Evolutionary conservation across 2,797 vertebrate genomes (phyloP), one percentile per base, ranked within the genome.

Genomic region (Sebastes taczanowskii): DNA sequence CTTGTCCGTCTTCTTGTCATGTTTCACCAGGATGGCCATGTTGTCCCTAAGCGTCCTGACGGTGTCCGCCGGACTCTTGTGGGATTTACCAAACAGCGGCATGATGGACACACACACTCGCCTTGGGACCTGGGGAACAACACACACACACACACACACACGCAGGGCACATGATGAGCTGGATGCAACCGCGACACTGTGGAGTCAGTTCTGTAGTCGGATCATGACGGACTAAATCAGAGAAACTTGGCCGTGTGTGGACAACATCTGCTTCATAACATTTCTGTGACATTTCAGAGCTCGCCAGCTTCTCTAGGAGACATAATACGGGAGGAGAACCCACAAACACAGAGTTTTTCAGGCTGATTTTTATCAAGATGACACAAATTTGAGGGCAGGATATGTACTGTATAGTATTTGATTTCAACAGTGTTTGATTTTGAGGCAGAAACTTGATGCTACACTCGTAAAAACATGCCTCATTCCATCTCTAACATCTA

Each of bases 1-100:
- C 97, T 99, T 99, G 66, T 99, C 98, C 58, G 97, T 96, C 94
- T 99, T 99, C 95, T 98, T 99, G 59, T 99, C 97, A 90, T 99
- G 98, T 82, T 99, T 99, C 86, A 98, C 96, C 91, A 99, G 95
- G 88, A 98, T 95, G 66, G 96, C 95, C 96, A 99, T 88, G 93
- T 98, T 99, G 84, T 99, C 98, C 93, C 97, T 99, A 82, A 99
- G 93, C 62, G 95, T 96, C 94, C 95, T 97, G 91, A 99, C 98
- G 72, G 98, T 97, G 91, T 99, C 98, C 14, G 96, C 96, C 30
- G 98, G 98, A 94, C 95, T 98, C 96, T 99, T 99, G 93, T 98
- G 98, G 8, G 98, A 97, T 95, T 98, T 99, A 92, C 98, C 97
- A 87, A 99, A 99, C 89, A 99, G 96, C 81, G 98, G 98, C 98